Evolutionary conservation across 2,888 invertebrate genomes (phyloP).

Genomic region (Lasiommata megera): DNA sequence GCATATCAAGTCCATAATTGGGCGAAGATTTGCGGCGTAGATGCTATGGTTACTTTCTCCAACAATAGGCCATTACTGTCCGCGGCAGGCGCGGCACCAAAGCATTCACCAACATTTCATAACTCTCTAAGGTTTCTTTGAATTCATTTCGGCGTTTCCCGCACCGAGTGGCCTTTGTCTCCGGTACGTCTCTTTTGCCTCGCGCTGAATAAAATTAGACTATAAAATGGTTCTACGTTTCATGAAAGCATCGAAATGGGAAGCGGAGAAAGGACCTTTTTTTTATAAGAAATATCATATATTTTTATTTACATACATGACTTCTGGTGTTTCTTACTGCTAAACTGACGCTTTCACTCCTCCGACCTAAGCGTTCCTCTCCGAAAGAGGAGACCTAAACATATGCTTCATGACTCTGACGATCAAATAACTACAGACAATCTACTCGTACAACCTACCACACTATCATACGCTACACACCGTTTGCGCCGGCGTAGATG

Average conservation of each 20-base stretch:
- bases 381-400: too few relatives aligned
- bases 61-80: conserved; percentile 6
- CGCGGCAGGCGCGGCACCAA: conserved; percentile 8
- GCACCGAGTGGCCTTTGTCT: conserved; percentile 2
- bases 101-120: conserved; percentile 11
- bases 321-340: too few relatives aligned
- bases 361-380: too few relatives aligned
- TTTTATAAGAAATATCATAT: too few relatives aligned
- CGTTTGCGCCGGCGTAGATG: too few relatives aligned
- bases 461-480: too few relatives aligned
- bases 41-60: neutral
- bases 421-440: too few relatives aligned
- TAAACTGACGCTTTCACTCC: too few relatives aligned
- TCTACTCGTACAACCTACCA: too few relatives aligned
- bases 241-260: neutral
- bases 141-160: conserved; percentile 10
- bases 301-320: too few relatives aligned
- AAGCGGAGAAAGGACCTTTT: neutral
- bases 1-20: too few relatives aligned
- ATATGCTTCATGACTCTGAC: too few relatives aligned
- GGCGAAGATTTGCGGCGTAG: neutral
- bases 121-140: conserved; percentile 13
- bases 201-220: conserved; percentile 6
- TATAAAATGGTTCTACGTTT: neutral
- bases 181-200: conserved; percentile 4